phyloP scores from a whole-genome alignment of 2,888 invertebrate species.

The Cancer borealis region DNA sequence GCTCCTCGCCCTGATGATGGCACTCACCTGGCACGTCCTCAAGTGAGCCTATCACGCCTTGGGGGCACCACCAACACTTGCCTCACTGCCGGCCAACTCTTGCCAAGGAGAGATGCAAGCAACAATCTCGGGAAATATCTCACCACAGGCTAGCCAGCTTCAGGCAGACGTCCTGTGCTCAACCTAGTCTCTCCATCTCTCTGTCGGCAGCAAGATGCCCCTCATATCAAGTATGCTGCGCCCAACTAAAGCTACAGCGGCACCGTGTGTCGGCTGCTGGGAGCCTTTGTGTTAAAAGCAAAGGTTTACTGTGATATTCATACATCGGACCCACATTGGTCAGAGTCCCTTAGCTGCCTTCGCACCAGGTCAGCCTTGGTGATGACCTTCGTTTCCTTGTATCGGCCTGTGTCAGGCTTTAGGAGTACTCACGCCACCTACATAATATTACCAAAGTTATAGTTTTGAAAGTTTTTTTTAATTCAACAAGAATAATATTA shows the following conservation, averaged over 20 bases:
- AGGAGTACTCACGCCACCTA: not conserved
- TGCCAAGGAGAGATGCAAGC: not conserved
- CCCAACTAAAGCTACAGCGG: not conserved
- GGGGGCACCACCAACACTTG: not conserved
- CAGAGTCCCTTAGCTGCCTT: not conserved
- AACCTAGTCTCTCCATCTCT: not conserved
- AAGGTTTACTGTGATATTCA: conserved; percentile 17
- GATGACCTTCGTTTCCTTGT: not conserved
- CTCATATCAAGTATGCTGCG: no score
- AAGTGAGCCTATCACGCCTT: not conserved
- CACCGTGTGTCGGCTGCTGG: not conserved
- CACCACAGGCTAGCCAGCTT: not conserved
- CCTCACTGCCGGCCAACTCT: not conserved
- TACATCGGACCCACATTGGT: not conserved
- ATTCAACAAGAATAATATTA: not conserved
- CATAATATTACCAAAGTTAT: not conserved
- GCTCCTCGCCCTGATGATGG: conserved; percentile 22
- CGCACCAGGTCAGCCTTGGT: not conserved
- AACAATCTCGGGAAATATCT: not conserved
- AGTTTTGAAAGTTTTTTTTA: not conserved
- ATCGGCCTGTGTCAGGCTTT: conserved; percentile 13
- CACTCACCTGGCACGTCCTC: not conserved
- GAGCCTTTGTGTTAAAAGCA: not conserved
- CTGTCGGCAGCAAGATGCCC: not conserved
- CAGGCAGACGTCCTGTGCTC: not conserved